A percentile compares a stretch with the other conserved stretches of the same genome.
These are phyloP conservation scores for Ophion obscuratus DNA, from an alignment of 2,888 invertebrate genomes.

Conservation along the genomic window DNA sequence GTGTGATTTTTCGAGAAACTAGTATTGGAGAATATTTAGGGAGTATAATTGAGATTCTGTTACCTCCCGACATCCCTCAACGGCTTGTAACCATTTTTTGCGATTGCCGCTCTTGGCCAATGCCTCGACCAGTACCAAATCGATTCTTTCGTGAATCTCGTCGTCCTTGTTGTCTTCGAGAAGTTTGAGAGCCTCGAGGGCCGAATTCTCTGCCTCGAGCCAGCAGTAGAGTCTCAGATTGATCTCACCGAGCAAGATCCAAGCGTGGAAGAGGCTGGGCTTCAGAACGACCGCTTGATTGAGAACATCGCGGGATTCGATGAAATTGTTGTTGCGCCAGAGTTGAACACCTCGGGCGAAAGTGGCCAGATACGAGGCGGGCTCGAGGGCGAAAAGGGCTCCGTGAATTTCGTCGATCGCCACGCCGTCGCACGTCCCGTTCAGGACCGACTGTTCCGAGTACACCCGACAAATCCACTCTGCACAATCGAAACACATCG, in stretches of 20 bases:
- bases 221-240: conserved; percentile 85
- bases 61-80: conserved; percentile 82
- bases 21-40: not conserved
- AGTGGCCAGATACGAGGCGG: conserved; percentile 87
- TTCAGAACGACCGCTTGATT: conserved; percentile 82
- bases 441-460: conserved; percentile 82
- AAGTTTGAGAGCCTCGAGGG: conserved; percentile 81
- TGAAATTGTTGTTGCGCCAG: conserved; percentile 85
- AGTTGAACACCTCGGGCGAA: conserved; percentile 87
- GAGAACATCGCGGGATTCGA: conserved; percentile 86
- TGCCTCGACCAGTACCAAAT: conserved; percentile 81
- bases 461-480: conserved; percentile 88
- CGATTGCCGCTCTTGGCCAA: conserved; percentile 83
- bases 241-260: conserved; percentile 85
- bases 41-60: conserved; percentile 36
- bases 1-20: not conserved
- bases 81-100: conserved; percentile 84
- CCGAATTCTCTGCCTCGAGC: conserved; percentile 84
- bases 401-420: conserved; percentile 85
- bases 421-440: conserved; percentile 76
- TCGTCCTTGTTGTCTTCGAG: conserved; percentile 76
- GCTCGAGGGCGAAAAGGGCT: conserved; percentile 85
- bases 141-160: conserved; percentile 75
- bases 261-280: conserved; percentile 84
- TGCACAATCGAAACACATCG: conserved; percentile 56